phyloP scores from a whole-genome alignment of 2,888 invertebrate genomes.

The Cerceris ruficornis region DNA sequence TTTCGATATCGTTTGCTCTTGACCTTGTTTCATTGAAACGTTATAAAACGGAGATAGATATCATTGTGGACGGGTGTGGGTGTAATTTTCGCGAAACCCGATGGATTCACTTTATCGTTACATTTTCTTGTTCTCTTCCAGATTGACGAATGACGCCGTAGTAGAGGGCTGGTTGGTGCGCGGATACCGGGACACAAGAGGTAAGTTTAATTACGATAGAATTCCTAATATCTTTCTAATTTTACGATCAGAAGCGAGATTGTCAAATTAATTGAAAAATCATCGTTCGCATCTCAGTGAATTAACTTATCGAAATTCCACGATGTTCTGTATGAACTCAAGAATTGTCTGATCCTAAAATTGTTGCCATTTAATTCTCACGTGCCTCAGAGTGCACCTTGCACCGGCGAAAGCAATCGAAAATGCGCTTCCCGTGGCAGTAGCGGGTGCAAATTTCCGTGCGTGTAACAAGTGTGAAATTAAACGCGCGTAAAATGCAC shows the following conservation, averaged over 20 bases:
- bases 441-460: background rate
- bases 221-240: background rate
- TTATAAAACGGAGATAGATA: slow-evolving; percentile 22
- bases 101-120: too few species aligned
- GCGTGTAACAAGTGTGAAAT: slow-evolving; percentile 22
- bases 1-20: slow-evolving; percentile 33
- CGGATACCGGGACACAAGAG: slow-evolving; percentile 75
- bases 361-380: background rate
- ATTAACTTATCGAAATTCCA: too few species aligned
- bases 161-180: slow-evolving; percentile 78
- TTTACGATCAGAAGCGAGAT: background rate
- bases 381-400: background rate
- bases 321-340: too few species aligned
- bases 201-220: slow-evolving; percentile 65
- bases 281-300: too few species aligned
- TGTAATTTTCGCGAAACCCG: too few species aligned
- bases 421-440: background rate
- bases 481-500: slow-evolving; percentile 25
- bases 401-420: slow-evolving; percentile 11
- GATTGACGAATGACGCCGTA: slow-evolving; percentile 80
- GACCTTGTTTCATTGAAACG: slow-evolving; percentile 43
- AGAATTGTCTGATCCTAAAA: too few species aligned
- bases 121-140: slow-evolving; percentile 56
- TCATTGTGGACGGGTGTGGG: background rate
- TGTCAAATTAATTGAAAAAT: too few species aligned